phyloP scores from a whole-genome alignment of 2,888 invertebrate species.

The Ornithoptera priamus region DNA sequence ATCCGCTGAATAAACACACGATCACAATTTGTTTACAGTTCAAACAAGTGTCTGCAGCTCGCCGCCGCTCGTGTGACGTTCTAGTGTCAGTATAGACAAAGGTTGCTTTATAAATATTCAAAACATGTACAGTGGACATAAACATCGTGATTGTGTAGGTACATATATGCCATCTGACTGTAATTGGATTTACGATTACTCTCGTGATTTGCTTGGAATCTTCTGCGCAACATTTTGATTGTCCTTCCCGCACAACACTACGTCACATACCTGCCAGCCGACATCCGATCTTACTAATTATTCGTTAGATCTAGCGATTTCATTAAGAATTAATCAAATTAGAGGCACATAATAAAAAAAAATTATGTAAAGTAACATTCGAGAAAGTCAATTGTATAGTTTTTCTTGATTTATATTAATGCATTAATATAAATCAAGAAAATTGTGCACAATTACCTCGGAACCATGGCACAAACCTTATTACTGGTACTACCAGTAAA shows the following conservation, averaged over 20 bases:
- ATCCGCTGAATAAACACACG: slow-evolving; percentile 24
- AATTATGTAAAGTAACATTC: too few species aligned
- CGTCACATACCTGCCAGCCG: neutral
- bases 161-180: slow-evolving; percentile 38
- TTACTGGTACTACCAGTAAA: too few species aligned
- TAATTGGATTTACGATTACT: slow-evolving; percentile 42
- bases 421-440: too few species aligned
- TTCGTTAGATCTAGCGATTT: neutral
- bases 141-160: slow-evolving; percentile 42
- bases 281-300: neutral
- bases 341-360: too few species aligned
- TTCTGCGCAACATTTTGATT: slow-evolving; percentile 40
- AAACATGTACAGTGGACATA: slow-evolving; percentile 41
- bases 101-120: slow-evolving; percentile 43
- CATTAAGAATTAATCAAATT: neutral
- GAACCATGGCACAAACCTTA: too few species aligned
- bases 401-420: too few species aligned
- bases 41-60: slow-evolving; percentile 27
- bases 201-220: slow-evolving; percentile 47
- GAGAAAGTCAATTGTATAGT: too few species aligned
- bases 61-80: slow-evolving; percentile 29
- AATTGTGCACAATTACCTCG: too few species aligned
- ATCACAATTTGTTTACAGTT: slow-evolving; percentile 22
- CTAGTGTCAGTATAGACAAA: slow-evolving; percentile 31
- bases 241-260: neutral